Evolutionary conservation across 2,888 invertebrate species (phyloP), one percentile per base, ranked within the genome.

Genomic region (Cactoblastis cactorum): DNA sequence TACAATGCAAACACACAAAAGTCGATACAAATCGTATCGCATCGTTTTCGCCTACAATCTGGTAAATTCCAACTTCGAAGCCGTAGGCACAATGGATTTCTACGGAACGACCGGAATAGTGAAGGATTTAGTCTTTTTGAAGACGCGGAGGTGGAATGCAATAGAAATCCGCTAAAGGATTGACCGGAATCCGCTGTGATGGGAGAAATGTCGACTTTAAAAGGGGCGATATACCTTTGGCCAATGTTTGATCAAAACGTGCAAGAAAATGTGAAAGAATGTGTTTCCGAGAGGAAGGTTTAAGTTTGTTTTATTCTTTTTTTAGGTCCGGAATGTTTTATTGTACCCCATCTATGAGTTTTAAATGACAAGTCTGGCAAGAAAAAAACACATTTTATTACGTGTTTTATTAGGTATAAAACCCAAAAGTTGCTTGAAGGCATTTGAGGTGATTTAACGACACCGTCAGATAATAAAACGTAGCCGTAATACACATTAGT

Each of bases 131-230:
- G 37, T 28, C 24, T 48, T 48, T 57, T 57, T 54, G 53, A 53
- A 45, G 32, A 45, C 46, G 39, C 33, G 34, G 22, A 28, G 50
- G 49, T 51, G 47, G 51, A 57, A 53, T 57, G 51, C 53, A 57
- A 52, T 52, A 50, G 35, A 38, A 52, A 49, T 45, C 49, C 51
- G 45, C 15, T 49, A 37, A 28, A 48, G 47, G 37, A 37, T 48
- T 48, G 47, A 48, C 47, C 47, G 47, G 47, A 28, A 47, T 28
- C n/a, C n/a, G 11, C 12, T 5, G 14, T 48, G 37, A 48, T 48
- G 37, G 24, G 15, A 15, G 34, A 18, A 18, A 12, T 32, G 34
- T n/a, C n/a, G 8, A 22, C 28, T 38, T 37, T 38, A 9, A 47
- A 35, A 35, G 24, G 28, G n/a, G 37, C 22, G 19, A 34, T n/a